Conservation (phyloP, 1,140 invertebrate genomes). For the Panulirus ornatus region DNA sequence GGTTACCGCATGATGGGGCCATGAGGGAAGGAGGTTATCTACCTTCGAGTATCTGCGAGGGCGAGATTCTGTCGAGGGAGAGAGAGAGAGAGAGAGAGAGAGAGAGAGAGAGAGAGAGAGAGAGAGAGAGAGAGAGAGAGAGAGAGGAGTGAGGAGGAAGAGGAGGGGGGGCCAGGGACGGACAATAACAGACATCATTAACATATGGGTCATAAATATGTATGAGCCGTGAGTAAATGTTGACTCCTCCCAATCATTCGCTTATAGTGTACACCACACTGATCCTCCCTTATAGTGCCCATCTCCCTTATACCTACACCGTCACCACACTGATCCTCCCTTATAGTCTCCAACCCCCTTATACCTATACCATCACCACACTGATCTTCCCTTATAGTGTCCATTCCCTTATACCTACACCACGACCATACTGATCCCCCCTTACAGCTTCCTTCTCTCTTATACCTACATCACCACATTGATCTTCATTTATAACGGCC, state of each 20-base stretch:
- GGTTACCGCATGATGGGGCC: no score
- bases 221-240: slow-evolving; percentile 46
- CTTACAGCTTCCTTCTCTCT: neutral
- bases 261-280: neutral
- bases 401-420: neutral
- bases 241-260: slow-evolving; percentile 4
- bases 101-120: neutral
- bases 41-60: no score
- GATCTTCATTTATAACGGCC: neutral
- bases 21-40: no score
- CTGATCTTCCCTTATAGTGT: neutral
- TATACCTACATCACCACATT: neutral
- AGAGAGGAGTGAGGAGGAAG: neutral
- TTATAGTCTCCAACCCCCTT: neutral
- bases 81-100: neutral
- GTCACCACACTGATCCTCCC: neutral
- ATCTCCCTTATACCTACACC: neutral
- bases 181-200: slow-evolving; percentile 66
- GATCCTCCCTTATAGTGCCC: neutral
- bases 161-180: neutral
- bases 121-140: neutral
- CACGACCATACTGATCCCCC: neutral
- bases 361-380: neutral
- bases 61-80: no score
- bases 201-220: slow-evolving; percentile 60